Evolutionary conservation across 92 coral and sea anemone genomes (phyloP).

Genomic region (Paramuricea clavata): DNA sequence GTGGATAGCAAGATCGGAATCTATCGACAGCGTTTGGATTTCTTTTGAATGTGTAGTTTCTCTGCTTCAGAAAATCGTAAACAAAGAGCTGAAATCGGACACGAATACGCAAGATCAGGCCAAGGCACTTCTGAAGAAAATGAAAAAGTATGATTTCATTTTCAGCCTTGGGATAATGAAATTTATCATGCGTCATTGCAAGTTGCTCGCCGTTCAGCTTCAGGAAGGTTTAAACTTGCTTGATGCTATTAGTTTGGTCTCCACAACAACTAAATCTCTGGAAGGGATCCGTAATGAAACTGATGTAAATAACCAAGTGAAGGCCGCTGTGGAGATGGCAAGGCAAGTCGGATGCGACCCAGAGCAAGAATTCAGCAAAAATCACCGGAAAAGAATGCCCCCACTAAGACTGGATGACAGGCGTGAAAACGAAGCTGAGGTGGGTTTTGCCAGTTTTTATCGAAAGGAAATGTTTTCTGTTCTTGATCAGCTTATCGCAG

Average conservation of each 20-base stretch:
- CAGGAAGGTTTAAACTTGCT: constrained; percentile 27
- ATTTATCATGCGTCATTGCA: constrained; percentile 33
- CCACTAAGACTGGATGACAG: constrained; percentile 22
- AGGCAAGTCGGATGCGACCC: constrained; percentile 31
- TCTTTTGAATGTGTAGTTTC: constrained; percentile 26
- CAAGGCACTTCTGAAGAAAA: constrained; percentile 31
- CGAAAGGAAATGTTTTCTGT: constrained; percentile 33
- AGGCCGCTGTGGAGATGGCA: constrained; percentile 38
- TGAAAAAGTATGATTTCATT: constrained; percentile 28
- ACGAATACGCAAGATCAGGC: constrained; percentile 29
- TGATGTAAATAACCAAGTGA: constrained; percentile 29
- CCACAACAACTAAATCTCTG: constrained; percentile 17
- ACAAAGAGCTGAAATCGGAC: constrained; percentile 31
- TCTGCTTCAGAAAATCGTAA: constrained; percentile 21
- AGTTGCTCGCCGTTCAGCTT: constrained; percentile 36
- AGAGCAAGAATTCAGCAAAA: constrained; percentile 12
- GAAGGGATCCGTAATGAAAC: constrained; percentile 23
- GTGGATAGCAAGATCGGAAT: constrained; percentile 42
- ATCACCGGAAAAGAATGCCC: constrained; percentile 24
- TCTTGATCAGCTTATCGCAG: constrained; percentile 26
- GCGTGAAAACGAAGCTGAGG: constrained; percentile 7
- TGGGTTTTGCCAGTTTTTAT: constrained; percentile 41
- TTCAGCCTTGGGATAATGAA: constrained; percentile 33
- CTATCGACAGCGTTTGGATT: constrained; percentile 43
- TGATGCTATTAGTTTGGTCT: constrained; percentile 24